Evolutionary conservation across 1,140 invertebrate genomes (phyloP), one percentile per base, ranked within the genome.

Genomic region (Akabosia matsudoensis): DNA sequence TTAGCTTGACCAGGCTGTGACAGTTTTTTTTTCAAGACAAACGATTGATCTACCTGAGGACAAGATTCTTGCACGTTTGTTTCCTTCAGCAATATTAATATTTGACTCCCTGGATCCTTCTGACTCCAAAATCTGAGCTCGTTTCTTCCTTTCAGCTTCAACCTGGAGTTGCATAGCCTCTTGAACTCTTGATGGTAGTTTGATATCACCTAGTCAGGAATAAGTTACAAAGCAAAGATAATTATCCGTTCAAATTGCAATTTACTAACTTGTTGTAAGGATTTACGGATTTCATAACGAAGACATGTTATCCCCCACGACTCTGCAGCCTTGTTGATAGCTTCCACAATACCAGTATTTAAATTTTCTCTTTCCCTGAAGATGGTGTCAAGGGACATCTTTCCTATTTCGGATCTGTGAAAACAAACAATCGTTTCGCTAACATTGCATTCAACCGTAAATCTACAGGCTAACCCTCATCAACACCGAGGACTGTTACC

Each of bases 111-210:
- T 87, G 1, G 92, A 87, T 84, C 96, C 97, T 88, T 99, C 97
- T 0, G 97, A 99, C 86, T 99, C 97, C 75, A 99, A 87, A 84
- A 99, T 95, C 18, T 94, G 91, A 0, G 98, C 98, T 83, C 98
- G 88, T 85, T 99, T 99, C 83, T 93, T 92, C 71, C 98, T 86
- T 85, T 99, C 97, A 0, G 97, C 97, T 87, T 99, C 97, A 0
- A 99, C 96, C 88, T 99, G 97, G 96, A 98, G 98, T 86, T 99
- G 97, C 97, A 99, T 99, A 3, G 97, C 97, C 87, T 98, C 97
- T 83, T 98, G 95, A 2, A 99, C 94, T 84, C 95, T 90, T 1
- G 87, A 85, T 10, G 98, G 98, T 80, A 99, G 86, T 84, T 91
- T 93, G 81, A 98, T 97, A 84, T 98, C 95, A 86, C 93, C 93